Evolutionary conservation across 2,888 invertebrate species (phyloP), one percentile per base, ranked within the genome.

Genomic region (Torymus texanus): DNA sequence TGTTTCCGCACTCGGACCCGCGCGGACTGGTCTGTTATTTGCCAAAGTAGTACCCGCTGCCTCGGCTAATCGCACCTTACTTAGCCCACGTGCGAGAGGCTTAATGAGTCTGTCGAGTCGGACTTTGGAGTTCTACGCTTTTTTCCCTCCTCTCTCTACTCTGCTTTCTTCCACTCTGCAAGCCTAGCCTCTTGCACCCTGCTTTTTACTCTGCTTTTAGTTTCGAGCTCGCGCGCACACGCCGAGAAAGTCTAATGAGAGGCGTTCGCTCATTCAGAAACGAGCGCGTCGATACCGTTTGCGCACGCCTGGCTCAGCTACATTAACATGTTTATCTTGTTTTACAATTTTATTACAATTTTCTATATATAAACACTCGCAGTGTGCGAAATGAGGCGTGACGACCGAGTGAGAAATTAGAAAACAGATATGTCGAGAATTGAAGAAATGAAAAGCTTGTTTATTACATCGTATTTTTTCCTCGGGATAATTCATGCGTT

Each of bases 291-390:
- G 50, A 66, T 61, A 72, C 50, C 71, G 2, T 24, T 16, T 11
- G 14, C 13, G 16, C 58, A 14, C 2, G 14, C n/a, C 5, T 13
- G 65, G 21, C 21, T 51, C 72, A 56, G 24, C 16, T 12, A 11
- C 55, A 75, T 68, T 76, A 53, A 62, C 72, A 41, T 61, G 65
- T 73, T 72, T 78, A 73, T 78, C 72, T 78, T 50, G 72, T 66
- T 78, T 72, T 67, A 67, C 67, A 61, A 67, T 66, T 78, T 62
- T 55, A 59, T 75, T 65, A 24, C 41, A 16, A 21, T 65, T 74
- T 29, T 51, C 50, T 29, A 55, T 53, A 51, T 24, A 13, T 61
- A 41, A 51, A 50, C 21, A 14, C 51, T 71, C 29, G 5, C 12
- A 21, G 16, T 11, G 12, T n/a, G 5, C 13, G 18, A 21, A 10